Percentiles rank a stretch among this genome's conserved stretches.
These are phyloP conservation scores for Microcebus murinus DNA, from an alignment of 2,113 vertebrate species.

Conservation along the genomic window DNA sequence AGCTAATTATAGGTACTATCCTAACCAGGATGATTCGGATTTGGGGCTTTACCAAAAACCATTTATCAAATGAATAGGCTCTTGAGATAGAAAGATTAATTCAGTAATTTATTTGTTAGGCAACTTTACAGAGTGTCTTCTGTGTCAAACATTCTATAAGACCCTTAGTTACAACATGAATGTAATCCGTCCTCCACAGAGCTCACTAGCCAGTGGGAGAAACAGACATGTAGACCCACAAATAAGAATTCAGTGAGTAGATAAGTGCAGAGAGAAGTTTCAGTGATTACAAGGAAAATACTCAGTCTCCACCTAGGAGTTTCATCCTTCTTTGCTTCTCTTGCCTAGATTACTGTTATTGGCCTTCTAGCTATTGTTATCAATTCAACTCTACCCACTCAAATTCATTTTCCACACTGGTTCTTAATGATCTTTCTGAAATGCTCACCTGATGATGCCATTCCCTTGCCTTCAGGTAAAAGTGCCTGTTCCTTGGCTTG, in stretches of 20 bases:
- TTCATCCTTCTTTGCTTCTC: background rate
- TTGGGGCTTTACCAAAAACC: background rate
- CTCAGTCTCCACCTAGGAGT: background rate
- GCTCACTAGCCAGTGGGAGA: background rate
- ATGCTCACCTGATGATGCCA: background rate
- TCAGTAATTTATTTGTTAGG: background rate
- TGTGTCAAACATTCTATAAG: background rate
- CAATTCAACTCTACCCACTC: background rate
- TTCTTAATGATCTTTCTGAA: background rate
- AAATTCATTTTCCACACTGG: background rate
- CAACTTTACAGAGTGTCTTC: background rate
- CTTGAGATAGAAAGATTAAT: background rate
- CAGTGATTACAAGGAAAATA: background rate
- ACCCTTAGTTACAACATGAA: background rate
- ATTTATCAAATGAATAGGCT: background rate
- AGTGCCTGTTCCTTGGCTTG: background rate
- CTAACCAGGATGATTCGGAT: background rate
- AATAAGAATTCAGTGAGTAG: background rate
- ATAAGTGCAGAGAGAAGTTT: background rate
- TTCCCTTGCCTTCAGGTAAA: background rate
- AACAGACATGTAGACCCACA: background rate
- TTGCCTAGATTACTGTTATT: background rate
- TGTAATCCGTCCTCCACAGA: background rate
- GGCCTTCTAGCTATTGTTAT: background rate
- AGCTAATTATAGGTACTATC: background rate